Conservation (phyloP, 2,888 invertebrate species). For the Cephus pygmeus region DNA sequence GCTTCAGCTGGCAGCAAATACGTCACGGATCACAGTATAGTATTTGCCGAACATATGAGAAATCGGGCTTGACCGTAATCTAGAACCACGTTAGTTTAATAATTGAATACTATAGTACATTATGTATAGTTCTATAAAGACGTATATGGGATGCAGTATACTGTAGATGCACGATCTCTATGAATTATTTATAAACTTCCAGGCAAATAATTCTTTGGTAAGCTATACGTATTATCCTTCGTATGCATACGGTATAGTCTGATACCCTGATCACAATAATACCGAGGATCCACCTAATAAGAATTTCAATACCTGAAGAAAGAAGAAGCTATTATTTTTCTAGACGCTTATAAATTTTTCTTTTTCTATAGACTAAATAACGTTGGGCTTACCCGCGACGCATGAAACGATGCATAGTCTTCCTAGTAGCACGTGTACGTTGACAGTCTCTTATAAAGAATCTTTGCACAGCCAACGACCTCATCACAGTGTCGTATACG, state of each 20-base stretch:
- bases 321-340: not conserved
- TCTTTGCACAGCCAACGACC: not conserved
- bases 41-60: not conserved
- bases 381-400: slow-evolving; percentile 35
- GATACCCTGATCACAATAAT: not conserved
- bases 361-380: not conserved
- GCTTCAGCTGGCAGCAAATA: not conserved
- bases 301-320: not conserved
- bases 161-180: not conserved
- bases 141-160: not conserved
- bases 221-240: not conserved
- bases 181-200: not conserved
- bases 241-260: too few species aligned
- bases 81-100: not conserved
- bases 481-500: not conserved
- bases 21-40: not conserved
- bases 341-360: not conserved
- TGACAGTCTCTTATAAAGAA: not conserved
- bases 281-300: not conserved
- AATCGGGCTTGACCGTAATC: not conserved
- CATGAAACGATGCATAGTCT: slow-evolving; percentile 37
- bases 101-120: not conserved
- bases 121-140: not conserved
- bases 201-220: not conserved
- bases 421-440: not conserved